Evolutionary conservation across 2,797 vertebrate genomes (phyloP).

Genomic region (Cheirogaleus major): DNA sequence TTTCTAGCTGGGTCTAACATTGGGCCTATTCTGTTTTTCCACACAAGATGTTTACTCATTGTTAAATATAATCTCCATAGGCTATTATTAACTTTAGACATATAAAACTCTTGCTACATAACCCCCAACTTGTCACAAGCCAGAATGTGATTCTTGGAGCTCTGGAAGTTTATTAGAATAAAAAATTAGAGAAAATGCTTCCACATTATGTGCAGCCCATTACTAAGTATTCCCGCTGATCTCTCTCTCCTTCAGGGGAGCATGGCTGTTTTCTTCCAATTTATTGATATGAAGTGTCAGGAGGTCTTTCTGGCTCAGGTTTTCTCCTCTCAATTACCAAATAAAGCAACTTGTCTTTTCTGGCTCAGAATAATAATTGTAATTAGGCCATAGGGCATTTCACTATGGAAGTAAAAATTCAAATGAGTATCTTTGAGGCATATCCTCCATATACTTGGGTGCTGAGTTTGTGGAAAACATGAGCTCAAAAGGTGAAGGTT

Average conservation of each 20-base stretch:
- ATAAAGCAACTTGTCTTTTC: conserved; percentile 49
- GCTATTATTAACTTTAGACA: conserved; percentile 73
- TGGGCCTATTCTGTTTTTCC: conserved; percentile 22
- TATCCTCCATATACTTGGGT: conserved; percentile 34
- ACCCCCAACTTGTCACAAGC: conserved; percentile 70
- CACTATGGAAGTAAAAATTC: conserved; percentile 53
- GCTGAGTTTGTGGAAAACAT: conserved; percentile 44
- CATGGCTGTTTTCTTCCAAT: conserved; percentile 70
- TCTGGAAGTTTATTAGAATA: conserved; percentile 73
- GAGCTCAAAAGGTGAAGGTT: conserved; percentile 33
- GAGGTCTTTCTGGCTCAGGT: conserved; percentile 61
- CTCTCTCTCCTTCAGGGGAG: conserved; percentile 50
- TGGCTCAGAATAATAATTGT: conserved; percentile 57
- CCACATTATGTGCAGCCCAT: neutral
- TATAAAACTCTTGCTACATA: conserved; percentile 69
- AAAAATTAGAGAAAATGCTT: conserved; percentile 62
- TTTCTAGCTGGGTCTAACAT: neutral
- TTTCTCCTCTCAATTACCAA: conserved; percentile 67
- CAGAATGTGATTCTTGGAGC: conserved; percentile 65
- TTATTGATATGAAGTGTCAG: conserved; percentile 67
- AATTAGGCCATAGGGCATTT: conserved; percentile 69
- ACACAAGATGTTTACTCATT: conserved; percentile 16
- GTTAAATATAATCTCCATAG: conserved; percentile 64
- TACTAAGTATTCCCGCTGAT: conserved; percentile 60
- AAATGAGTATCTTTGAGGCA: conserved; percentile 63